Percentiles rank a stretch among this genome's conserved stretches.
Conservation (phyloP, 2,888 invertebrate species). For the Spicauda simplicius region DNA sequence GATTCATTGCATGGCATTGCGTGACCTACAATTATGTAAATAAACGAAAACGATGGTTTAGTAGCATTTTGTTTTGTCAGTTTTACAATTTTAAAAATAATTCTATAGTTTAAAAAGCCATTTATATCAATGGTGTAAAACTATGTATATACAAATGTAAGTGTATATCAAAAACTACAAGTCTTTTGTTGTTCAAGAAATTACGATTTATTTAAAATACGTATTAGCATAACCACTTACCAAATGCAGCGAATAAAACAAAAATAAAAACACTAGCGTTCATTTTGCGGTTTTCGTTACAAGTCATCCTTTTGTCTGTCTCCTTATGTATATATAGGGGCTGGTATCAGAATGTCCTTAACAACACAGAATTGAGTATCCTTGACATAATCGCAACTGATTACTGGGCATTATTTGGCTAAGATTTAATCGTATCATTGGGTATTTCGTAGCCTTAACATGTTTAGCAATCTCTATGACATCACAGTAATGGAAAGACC, state of each 20-base stretch:
- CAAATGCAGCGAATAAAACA: conserved; percentile 44
- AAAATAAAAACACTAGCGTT: conserved; percentile 50
- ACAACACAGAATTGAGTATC: conserved; percentile 49
- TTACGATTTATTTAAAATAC: not conserved
- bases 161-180: too few species aligned
- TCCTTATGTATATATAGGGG: conserved; percentile 69
- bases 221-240: conserved; percentile 45
- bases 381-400: conserved; percentile 63
- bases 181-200: not conserved
- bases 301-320: conserved; percentile 54
- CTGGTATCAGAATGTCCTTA: conserved; percentile 63
- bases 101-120: too few species aligned
- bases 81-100: too few species aligned
- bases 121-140: too few species aligned
- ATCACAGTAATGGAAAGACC: conserved; percentile 1
- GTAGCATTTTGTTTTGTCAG: too few species aligned
- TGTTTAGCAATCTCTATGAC: conserved; percentile 8
- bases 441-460: conserved; percentile 19
- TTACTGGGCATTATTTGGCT: conserved; percentile 48
- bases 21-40: too few species aligned
- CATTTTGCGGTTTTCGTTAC: conserved; percentile 64
- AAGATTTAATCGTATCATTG: conserved; percentile 37
- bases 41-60: too few species aligned
- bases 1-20: too few species aligned
- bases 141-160: too few species aligned